A percentile compares a stretch with the other conserved stretches of the same genome.
Evolutionary conservation across 2,888 invertebrate genomes (phyloP).

Genomic region (Sylvicola cinctus): DNA sequence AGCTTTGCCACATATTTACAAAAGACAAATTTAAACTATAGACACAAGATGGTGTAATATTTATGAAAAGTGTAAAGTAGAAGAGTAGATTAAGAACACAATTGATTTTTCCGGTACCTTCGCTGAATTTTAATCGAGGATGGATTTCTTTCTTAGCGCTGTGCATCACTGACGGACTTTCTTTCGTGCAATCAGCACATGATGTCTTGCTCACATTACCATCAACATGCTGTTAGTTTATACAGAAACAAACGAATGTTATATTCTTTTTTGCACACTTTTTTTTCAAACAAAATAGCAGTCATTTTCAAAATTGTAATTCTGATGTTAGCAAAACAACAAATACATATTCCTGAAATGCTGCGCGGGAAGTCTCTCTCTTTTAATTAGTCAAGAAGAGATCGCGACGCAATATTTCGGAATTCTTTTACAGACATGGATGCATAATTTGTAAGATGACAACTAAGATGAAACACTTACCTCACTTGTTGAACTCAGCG

Average conservation of each 20-base stretch:
- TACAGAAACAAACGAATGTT: constrained; percentile 12
- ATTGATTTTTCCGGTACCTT: constrained; percentile 4
- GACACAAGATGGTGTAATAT: not conserved
- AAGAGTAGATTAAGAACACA: constrained; percentile 2
- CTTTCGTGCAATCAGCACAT: not conserved
- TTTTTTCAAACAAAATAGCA: not conserved
- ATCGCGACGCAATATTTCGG: too few species aligned
- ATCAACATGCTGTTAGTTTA: constrained; percentile 35
- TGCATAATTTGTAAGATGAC: constrained; percentile 1
- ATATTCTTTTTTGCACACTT: not conserved
- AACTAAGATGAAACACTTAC: constrained; percentile 11
- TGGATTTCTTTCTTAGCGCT: constrained; percentile 5
- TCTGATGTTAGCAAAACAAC: too few species aligned
- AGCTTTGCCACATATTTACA: too few species aligned
- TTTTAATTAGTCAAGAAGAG: too few species aligned
- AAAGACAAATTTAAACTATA: too few species aligned
- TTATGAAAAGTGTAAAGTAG: not conserved
- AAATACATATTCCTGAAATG: too few species aligned
- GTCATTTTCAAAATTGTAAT: too few species aligned
- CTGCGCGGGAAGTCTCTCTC: too few species aligned
- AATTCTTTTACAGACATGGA: too few species aligned
- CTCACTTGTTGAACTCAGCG: constrained; percentile 21
- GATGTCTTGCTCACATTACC: constrained; percentile 11
- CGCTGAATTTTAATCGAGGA: constrained; percentile 4
- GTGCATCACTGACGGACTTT: constrained; percentile 1